phyloP scores from a whole-genome alignment of 1,140 invertebrate genomes.

The Eriosoma lanigerum region DNA sequence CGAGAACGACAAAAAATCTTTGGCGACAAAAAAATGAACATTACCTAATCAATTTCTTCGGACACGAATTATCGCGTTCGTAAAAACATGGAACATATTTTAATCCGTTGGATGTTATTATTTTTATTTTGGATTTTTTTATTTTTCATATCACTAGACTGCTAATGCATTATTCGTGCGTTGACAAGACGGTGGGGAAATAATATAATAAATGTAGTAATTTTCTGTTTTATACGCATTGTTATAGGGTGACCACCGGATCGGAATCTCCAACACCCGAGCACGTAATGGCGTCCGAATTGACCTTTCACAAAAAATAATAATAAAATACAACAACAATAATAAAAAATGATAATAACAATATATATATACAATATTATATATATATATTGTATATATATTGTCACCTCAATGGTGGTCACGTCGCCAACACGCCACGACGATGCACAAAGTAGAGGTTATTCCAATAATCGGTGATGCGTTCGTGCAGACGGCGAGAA shows the following conservation, averaged over 20 bases:
- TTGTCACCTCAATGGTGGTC: constrained; percentile 31
- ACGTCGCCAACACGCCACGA: not conserved
- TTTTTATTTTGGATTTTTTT: constrained; percentile 1
- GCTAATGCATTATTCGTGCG: constrained; percentile 38
- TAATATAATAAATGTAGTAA: constrained; percentile 18
- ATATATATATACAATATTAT: too few relatives aligned
- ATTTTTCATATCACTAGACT: not conserved
- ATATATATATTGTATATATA: too few relatives aligned
- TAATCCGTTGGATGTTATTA: constrained; percentile 12
- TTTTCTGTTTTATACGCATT: constrained; percentile 37
- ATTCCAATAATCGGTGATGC: not conserved
- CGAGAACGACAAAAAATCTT: not conserved
- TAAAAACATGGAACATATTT: constrained; percentile 12
- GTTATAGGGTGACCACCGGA: constrained; percentile 42
- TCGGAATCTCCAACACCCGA: constrained; percentile 46
- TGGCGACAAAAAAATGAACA: constrained; percentile 6
- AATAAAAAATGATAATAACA: constrained; percentile 31
- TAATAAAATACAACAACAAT: constrained; percentile 32
- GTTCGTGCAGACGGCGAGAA: not conserved
- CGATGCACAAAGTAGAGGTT: not conserved
- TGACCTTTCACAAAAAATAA: constrained; percentile 36
- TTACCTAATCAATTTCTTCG: not conserved
- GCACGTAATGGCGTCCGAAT: constrained; percentile 38
- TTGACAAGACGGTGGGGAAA: not conserved
- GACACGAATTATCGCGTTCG: not conserved